Percentiles rank a stretch among this genome's conserved stretches.
Conservation (phyloP, 2,797 vertebrate genomes). For the Anguilla marmorata region DNA sequence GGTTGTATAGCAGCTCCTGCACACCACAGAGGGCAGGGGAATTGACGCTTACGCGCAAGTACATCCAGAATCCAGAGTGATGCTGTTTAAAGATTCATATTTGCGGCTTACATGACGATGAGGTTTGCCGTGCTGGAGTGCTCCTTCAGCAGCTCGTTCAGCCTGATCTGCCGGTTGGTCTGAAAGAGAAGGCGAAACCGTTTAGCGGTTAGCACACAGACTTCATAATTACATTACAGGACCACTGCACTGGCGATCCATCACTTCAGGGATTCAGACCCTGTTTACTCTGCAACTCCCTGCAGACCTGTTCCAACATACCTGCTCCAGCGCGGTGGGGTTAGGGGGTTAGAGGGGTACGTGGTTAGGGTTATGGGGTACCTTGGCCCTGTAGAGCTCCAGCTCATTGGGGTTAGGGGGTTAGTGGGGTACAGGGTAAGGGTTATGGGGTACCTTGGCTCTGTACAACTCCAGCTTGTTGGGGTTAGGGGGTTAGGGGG, state of each 20-base stretch:
- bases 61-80: background rate
- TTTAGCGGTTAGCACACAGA: background rate
- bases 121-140: constrained; percentile 89
- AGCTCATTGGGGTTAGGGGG: no score
- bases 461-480: no score
- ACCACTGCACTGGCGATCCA: background rate
- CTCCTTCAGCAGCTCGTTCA: constrained; percentile 94
- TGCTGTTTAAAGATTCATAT: background rate
- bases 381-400: no score
- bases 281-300: background rate
- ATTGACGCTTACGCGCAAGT: background rate
- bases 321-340: background rate
- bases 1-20: background rate
- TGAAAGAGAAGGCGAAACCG: constrained; percentile 59
- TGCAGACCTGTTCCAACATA: background rate
- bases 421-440: no score
- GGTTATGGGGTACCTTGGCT: no score
- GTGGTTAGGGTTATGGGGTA: no score
- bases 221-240: background rate
- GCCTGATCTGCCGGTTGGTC: constrained; percentile 90
- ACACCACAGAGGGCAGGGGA: background rate
- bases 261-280: background rate
- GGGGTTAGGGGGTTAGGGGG: no score
- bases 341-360: no score
- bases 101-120: constrained; percentile 92